Percentiles rank a stretch among this genome's conserved stretches.
Evolutionary conservation across 2,888 invertebrate genomes (phyloP).

Genomic region (Amiota mariae): DNA sequence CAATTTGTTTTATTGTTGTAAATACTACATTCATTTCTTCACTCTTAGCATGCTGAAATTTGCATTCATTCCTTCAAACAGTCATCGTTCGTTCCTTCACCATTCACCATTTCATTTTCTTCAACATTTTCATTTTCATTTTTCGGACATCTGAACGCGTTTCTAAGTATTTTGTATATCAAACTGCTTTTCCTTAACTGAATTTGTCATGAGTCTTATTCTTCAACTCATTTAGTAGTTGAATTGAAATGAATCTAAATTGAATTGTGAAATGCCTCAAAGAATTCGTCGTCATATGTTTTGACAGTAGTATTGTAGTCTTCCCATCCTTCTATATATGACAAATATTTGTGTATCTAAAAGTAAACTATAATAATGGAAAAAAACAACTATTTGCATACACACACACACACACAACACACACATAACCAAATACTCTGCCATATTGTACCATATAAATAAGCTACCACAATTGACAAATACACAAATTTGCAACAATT

Average conservation of each 20-base stretch:
- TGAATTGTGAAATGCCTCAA: constrained; percentile 23
- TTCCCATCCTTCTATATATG: too few species aligned
- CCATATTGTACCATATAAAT: neutral
- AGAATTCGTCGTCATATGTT: neutral
- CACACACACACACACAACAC: neutral
- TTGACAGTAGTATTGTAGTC: neutral
- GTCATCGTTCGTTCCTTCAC: neutral
- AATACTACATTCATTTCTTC: constrained; percentile 4
- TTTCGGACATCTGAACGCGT: neutral
- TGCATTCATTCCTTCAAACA: constrained; percentile 17
- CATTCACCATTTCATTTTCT: neutral
- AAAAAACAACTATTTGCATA: too few species aligned
- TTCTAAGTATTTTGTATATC: neutral
- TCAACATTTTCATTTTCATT: constrained; percentile 17
- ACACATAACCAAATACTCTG: too few species aligned
- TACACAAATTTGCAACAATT: neutral
- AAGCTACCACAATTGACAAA: neutral
- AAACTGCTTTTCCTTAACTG: neutral
- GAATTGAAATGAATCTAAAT: constrained; percentile 8
- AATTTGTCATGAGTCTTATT: neutral
- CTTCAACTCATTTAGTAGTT: constrained; percentile 1
- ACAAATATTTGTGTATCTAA: too few species aligned
- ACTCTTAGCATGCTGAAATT: constrained; percentile 12
- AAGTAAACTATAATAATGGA: too few species aligned
- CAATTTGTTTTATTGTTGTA: constrained; percentile 54